Percentiles rank a stretch among this genome's conserved stretches.
Evolutionary conservation across 2,888 invertebrate species (phyloP).

Genomic region (Drepanosiphum platanoidis): DNA sequence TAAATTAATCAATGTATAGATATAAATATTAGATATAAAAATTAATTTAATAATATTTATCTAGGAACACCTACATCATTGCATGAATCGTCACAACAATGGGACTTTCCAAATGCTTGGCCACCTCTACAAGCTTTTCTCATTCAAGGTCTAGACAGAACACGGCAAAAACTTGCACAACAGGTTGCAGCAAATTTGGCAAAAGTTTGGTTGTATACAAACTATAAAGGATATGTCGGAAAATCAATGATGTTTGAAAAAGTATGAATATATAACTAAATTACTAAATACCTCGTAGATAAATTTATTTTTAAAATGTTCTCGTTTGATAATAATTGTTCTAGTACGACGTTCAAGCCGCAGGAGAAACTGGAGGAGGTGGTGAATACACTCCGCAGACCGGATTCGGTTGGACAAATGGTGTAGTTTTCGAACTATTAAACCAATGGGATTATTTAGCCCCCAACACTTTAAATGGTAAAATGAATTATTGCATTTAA

Average conservation of each 20-base stretch:
- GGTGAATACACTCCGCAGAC: slow-evolving; percentile 82
- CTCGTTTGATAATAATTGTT: slow-evolving; percentile 39
- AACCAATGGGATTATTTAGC: slow-evolving; percentile 69
- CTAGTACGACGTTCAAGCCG: slow-evolving; percentile 74
- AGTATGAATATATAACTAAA: slow-evolving; percentile 4
- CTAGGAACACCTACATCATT: slow-evolving; percentile 77
- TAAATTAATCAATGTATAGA: too few relatives aligned
- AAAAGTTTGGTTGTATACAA: slow-evolving; percentile 74
- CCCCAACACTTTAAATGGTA: not conserved
- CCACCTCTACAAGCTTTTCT: slow-evolving; percentile 82
- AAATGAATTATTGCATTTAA: not conserved
- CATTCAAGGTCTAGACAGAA: slow-evolving; percentile 75
- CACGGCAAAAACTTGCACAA: slow-evolving; percentile 71
- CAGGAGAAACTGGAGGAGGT: slow-evolving; percentile 78
- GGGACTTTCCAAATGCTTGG: slow-evolving; percentile 89
- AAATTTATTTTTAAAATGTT: not conserved
- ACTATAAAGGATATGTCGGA: slow-evolving; percentile 72
- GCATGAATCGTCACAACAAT: slow-evolving; percentile 76
- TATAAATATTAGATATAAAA: too few relatives aligned
- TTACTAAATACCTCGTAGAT: too few relatives aligned
- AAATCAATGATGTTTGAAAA: slow-evolving; percentile 62
- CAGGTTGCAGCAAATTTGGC: slow-evolving; percentile 75
- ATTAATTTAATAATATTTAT: not conserved
- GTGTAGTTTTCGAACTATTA: slow-evolving; percentile 76
- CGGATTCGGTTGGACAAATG: slow-evolving; percentile 86